Evolutionary conservation across 2,797 vertebrate species (phyloP).

Genomic region (Enteromius viviparus): DNA sequence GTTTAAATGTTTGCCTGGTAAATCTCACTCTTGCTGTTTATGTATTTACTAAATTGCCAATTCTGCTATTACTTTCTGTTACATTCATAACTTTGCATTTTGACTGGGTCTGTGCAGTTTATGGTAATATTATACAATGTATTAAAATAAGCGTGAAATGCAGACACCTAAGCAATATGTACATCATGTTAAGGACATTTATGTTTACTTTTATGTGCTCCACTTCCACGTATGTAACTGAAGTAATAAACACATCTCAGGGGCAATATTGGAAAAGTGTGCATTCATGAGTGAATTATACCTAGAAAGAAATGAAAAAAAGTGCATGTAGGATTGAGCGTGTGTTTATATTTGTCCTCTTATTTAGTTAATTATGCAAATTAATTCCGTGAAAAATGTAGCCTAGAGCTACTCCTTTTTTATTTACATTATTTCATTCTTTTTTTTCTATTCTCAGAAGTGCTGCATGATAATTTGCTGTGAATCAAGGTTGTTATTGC

Average conservation of each 20-base stretch:
- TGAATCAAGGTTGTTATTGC: no score
- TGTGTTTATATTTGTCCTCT: background rate
- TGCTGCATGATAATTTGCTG: no score
- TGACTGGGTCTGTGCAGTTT: background rate
- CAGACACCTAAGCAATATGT: background rate
- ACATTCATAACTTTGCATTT: background rate
- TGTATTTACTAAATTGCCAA: slow-evolving; percentile 12
- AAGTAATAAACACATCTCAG: background rate
- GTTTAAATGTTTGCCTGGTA: background rate
- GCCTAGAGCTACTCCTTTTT: background rate
- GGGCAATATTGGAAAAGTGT: background rate
- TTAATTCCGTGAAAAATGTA: background rate
- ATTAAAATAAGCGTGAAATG: background rate
- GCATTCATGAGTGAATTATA: background rate
- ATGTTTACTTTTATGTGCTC: background rate
- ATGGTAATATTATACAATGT: background rate
- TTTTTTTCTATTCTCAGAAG: no score
- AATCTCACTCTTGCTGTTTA: background rate
- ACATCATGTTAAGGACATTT: background rate
- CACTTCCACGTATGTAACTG: background rate
- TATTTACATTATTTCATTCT: no score
- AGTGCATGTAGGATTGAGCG: background rate
- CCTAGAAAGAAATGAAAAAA: background rate
- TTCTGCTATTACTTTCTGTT: background rate
- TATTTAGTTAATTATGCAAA: background rate